Evolutionary conservation across 2,888 invertebrate species (phyloP).

Genomic region (Rhabditophanes sp.): DNA sequence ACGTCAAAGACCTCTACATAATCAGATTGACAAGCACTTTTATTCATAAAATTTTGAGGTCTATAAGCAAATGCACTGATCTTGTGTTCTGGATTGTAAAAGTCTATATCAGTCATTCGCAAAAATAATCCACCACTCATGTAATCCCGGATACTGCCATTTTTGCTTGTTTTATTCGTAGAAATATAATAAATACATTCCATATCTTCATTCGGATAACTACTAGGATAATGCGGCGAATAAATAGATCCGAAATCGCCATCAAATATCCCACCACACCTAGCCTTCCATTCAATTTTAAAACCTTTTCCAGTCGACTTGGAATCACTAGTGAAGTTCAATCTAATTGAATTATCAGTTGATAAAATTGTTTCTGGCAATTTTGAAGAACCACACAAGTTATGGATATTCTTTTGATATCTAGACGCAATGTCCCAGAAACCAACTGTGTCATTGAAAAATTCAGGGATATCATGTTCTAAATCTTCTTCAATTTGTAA

Average conservation of each 20-base stretch:
- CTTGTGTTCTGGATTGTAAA: too few relatives aligned
- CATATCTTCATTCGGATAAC: slow-evolving; percentile 28
- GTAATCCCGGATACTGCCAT: too few relatives aligned
- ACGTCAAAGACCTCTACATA: slow-evolving; percentile 30
- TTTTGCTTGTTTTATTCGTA: slow-evolving; percentile 12
- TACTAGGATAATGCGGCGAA: slow-evolving; percentile 37
- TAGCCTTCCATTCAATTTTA: slow-evolving; percentile 26
- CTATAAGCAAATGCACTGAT: too few relatives aligned
- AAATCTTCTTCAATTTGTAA: slow-evolving; percentile 11
- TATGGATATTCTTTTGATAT: slow-evolving; percentile 3
- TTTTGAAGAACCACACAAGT: slow-evolving; percentile 19
- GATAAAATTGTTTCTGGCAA: too few relatives aligned
- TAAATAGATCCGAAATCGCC: too few relatives aligned
- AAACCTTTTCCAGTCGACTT: slow-evolving; percentile 27
- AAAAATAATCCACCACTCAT: too few relatives aligned
- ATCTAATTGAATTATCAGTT: slow-evolving; percentile 24
- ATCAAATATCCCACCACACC: too few relatives aligned
- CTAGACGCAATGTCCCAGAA: slow-evolving; percentile 4
- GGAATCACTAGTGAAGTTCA: slow-evolving; percentile 35
- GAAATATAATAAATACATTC: slow-evolving; percentile 31
- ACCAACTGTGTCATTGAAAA: not conserved
- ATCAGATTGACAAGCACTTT: slow-evolving; percentile 23
- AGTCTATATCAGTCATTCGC: too few relatives aligned
- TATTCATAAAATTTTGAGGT: too few relatives aligned
- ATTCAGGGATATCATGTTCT: too few relatives aligned